Evolutionary conservation across 53 echinoderm and acorn worm species (phyloP), one percentile per base, ranked within the genome.

Genomic region (Stichopus horrens): DNA sequence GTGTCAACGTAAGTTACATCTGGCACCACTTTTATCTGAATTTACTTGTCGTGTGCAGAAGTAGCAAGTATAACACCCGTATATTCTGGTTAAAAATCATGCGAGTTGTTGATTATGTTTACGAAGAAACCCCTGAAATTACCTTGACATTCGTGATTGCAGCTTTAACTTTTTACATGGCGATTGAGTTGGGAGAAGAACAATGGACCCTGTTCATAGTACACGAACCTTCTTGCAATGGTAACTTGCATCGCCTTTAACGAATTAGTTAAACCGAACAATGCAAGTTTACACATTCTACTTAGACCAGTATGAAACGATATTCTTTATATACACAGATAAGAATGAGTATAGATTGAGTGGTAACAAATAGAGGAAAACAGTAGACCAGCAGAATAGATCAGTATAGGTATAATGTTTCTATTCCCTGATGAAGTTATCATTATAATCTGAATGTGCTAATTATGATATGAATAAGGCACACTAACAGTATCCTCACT

Each of bases 21-120:
- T 95, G 95, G 95, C 58, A 83, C 9, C 77, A 87, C 66, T 92
- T 93, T 76, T 53, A 71, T 5, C 79, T 90, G 19, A 77, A 88
- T 22, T 76, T 93, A 10, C 84, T 86, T 11, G 89, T 88, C 89
- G 81, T 93, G 53, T 76, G 91, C 74, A 79, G 37, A 37, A 37
- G 89, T 7, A 82, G 81, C 10, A 74, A 76, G 18, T 79, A 86
- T 18, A 52, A 16, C 23, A 52, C 66, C 14, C 16, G 66, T 58
- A 5, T 16, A 8, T 85, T 85, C 66, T 67, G 85, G 85, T 67
- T 9, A 5, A 85, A 85, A 52, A 67, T 85, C 18, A 85, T 85
- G 85, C 60, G 65, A 67, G 10, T 23, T 66, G 21, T 85, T 51
- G 66, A 67, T 19, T 16, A 85, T 21, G 37, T 85, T 66, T 11